A percentile compares a stretch with the other conserved stretches of the same genome.
phyloP scores from a whole-genome alignment of 2,888 invertebrate genomes.

The Odontocolon sp. region DNA sequence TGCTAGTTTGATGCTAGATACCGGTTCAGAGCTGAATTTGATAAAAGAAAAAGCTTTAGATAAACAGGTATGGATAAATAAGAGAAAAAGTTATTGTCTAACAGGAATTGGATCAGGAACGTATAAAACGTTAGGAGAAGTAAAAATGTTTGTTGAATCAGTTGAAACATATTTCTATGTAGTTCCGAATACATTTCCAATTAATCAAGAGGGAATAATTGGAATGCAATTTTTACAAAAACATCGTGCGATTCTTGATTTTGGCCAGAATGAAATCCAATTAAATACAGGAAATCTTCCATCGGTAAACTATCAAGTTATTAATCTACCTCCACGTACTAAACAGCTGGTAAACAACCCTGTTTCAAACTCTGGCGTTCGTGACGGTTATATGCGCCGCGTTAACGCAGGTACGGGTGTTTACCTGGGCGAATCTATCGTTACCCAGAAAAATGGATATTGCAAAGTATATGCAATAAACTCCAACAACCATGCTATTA shows the following conservation, averaged over 20 bases:
- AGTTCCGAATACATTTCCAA: slow-evolving; percentile 3
- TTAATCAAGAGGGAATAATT: neutral
- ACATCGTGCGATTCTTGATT: slow-evolving; percentile 12
- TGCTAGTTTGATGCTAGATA: slow-evolving; percentile 2
- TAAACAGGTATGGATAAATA: neutral
- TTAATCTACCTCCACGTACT: neutral
- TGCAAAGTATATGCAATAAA: neutral
- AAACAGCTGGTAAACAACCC: neutral
- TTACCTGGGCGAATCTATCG: slow-evolving; percentile 4
- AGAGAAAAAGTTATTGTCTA: neutral
- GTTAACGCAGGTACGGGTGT: slow-evolving; percentile 8
- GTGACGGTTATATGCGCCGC: neutral
- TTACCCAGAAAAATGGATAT: neutral
- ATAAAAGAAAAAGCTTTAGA: neutral
- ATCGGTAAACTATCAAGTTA: neutral
- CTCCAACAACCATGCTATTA: neutral
- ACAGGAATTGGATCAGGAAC: neutral
- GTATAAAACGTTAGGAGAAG: neutral
- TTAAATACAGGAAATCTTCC: neutral
- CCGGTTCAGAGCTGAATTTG: slow-evolving; percentile 9
- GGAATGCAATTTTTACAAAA: slow-evolving; percentile 3
- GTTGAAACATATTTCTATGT: slow-evolving; percentile 30
- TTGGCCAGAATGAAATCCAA: neutral
- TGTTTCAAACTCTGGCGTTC: neutral
- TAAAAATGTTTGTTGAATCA: neutral